Conservation (phyloP, 2,113 vertebrate species). For the human region DNA sequence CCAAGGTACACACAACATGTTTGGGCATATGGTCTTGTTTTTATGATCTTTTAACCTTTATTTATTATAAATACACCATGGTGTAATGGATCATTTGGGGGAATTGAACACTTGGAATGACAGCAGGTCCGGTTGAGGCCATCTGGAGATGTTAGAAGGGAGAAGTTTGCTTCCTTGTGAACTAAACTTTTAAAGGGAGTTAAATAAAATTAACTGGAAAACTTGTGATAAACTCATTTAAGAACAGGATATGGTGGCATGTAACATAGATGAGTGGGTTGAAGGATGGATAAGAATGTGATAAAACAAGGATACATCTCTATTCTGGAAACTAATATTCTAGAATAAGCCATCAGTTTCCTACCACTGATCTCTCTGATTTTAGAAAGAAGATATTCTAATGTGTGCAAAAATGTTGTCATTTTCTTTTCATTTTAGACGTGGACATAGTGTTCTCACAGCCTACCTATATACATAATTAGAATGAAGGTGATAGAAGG, state of each 20-base stretch:
- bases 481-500: neutral
- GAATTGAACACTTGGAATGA: constrained; percentile 26
- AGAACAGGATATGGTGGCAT: neutral
- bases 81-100: constrained; percentile 48
- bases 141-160: constrained; percentile 40
- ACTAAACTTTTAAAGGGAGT: neutral
- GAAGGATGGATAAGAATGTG: neutral
- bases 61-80: constrained; percentile 33
- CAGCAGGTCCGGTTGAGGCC: constrained; percentile 28
- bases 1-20: neutral
- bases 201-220: constrained; percentile 1
- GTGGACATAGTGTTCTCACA: rapidly evolving
- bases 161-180: neutral
- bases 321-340: neutral
- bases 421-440: neutral
- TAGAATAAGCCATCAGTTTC: neutral
- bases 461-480: neutral
- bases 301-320: neutral
- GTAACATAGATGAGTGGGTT: neutral
- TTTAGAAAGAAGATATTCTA: neutral
- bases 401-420: neutral
- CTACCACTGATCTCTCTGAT: neutral
- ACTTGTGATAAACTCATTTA: neutral
- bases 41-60: constrained; percentile 59
- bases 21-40: constrained; percentile 58